phyloP scores from a whole-genome alignment of 2,113 vertebrate genomes.

The Corythornis vintsioides region DNA sequence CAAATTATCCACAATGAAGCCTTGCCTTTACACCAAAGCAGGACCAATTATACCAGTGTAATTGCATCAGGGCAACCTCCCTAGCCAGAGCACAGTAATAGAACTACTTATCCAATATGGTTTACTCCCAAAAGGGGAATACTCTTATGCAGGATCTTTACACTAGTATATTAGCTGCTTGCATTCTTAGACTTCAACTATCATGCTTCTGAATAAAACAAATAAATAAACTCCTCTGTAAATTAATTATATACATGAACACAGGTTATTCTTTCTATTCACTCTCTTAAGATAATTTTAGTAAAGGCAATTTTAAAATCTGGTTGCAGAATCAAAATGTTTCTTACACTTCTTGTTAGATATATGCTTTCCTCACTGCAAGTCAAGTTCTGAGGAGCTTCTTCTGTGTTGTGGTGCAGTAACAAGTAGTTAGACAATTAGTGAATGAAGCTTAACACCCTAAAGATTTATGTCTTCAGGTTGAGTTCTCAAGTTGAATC shows the following conservation, averaged over 20 bases:
- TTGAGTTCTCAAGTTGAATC: neutral
- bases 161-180: neutral
- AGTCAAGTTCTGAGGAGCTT: neutral
- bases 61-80: constrained; percentile 53
- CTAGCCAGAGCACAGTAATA: constrained; percentile 41
- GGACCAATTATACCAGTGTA: constrained; percentile 53
- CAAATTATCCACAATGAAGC: constrained; percentile 64
- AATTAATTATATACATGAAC: neutral
- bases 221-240: neutral
- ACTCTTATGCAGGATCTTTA: neutral
- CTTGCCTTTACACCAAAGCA: constrained; percentile 54
- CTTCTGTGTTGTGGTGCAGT: rapidly evolving
- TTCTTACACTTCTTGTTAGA: neutral
- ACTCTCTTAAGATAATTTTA: neutral
- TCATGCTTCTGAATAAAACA: neutral
- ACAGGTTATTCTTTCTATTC: neutral
- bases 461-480: neutral
- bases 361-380: rapidly evolving
- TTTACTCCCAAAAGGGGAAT: constrained; percentile 57
- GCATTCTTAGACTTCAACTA: neutral
- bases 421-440: neutral
- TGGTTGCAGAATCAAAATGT: neutral
- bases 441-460: neutral
- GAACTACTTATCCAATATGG: constrained; percentile 51
- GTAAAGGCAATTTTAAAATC: neutral